These are phyloP conservation scores for Drosophila infuscata DNA, from an alignment of 2,888 invertebrate species.

Conservation along the genomic window DNA sequence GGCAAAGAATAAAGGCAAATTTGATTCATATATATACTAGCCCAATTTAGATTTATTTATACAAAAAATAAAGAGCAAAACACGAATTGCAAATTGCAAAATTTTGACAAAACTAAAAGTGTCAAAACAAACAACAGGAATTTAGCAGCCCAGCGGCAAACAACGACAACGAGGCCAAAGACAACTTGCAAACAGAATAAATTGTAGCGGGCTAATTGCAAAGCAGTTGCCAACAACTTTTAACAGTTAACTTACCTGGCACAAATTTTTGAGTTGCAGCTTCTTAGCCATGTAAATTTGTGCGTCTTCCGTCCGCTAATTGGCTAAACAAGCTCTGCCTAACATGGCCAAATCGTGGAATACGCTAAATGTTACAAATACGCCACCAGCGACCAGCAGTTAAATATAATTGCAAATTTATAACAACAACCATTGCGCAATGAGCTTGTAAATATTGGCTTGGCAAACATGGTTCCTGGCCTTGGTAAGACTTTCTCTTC, in stretches of 20 bases:
- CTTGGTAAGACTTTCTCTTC: background rate
- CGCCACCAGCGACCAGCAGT: conserved; percentile 33
- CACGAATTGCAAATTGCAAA: conserved; percentile 74
- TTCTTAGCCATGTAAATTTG: conserved; percentile 53
- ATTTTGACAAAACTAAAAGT: conserved; percentile 74
- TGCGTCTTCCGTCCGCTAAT: conserved; percentile 49
- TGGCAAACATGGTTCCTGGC: conserved; percentile 20
- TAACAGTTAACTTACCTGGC: conserved; percentile 28
- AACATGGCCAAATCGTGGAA: conserved; percentile 38
- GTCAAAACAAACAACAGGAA: conserved; percentile 67
- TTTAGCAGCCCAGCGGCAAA: conserved; percentile 17
- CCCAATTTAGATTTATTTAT: conserved; percentile 2
- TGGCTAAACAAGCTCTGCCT: conserved; percentile 67
- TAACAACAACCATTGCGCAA: conserved; percentile 48
- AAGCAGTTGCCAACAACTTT: conserved; percentile 65
- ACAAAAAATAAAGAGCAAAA: conserved; percentile 15
- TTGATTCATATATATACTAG: conserved; percentile 6
- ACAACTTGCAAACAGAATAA: conserved; percentile 59
- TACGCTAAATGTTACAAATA: conserved; percentile 51
- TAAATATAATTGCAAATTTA: conserved; percentile 73
- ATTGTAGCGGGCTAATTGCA: conserved; percentile 75
- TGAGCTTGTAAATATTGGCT: conserved; percentile 49
- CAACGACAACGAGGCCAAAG: conserved; percentile 34
- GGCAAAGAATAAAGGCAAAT: background rate
- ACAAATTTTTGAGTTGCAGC: conserved; percentile 26